These are phyloP conservation scores for Noturus placidus DNA, from an alignment of 2,113 vertebrate genomes.

Conservation along the genomic window DNA sequence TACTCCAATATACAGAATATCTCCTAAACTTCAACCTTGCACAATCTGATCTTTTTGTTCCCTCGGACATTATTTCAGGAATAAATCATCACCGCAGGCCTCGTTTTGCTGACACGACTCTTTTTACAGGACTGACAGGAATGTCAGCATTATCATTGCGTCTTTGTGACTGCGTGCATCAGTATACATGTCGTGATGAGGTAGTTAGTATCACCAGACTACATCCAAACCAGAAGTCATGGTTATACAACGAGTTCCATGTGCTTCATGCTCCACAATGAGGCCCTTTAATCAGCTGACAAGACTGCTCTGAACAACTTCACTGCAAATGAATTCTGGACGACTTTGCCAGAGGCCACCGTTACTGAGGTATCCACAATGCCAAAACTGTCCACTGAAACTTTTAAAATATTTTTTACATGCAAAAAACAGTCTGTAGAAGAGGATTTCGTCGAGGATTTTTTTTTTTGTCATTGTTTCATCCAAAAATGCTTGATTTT, in stretches of 20 bases:
- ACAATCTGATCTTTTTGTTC: background rate
- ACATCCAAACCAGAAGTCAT: conserved; percentile 8
- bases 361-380: background rate
- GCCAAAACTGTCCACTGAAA: background rate
- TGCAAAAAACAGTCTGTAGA: too few relatives aligned
- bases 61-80: background rate
- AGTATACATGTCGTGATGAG: background rate
- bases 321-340: conserved; percentile 14
- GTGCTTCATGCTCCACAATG: conserved; percentile 23
- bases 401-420: background rate
- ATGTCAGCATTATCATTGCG: background rate
- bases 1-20: background rate
- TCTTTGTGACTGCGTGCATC: background rate
- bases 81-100: background rate
- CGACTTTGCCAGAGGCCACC: background rate
- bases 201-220: conserved; percentile 11
- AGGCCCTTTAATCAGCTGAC: conserved; percentile 9
- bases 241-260: conserved; percentile 24
- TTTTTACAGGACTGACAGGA: conserved; percentile 8
- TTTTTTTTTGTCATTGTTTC: too few relatives aligned
- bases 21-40: background rate
- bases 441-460: too few relatives aligned
- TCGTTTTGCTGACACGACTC: background rate
- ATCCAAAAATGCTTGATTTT: too few relatives aligned
- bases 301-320: conserved; percentile 12